These are phyloP conservation scores for Sebastes cheni DNA, from an alignment of 2,797 vertebrate species.

Conservation along the genomic window DNA sequence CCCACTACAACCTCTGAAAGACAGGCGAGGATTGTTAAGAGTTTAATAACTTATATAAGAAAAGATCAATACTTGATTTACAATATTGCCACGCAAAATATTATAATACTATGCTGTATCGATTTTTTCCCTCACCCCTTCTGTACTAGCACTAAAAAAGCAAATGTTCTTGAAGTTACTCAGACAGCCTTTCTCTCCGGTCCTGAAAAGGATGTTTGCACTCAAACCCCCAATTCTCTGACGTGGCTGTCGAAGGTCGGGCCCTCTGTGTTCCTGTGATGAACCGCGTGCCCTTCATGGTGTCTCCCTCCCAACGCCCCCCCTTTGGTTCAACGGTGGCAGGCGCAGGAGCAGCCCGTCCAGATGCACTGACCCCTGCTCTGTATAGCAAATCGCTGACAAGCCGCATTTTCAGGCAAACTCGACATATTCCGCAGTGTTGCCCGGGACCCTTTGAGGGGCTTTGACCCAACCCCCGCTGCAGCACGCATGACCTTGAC, in stretches of 20 bases:
- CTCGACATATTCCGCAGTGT: constrained; percentile 41
- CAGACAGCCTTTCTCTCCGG: neutral
- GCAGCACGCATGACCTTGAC: constrained; percentile 49
- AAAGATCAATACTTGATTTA: too few species aligned
- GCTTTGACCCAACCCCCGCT: constrained; percentile 15
- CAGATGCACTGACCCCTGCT: constrained; percentile 40
- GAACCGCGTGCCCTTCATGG: constrained; percentile 15
- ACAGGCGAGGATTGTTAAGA: too few species aligned
- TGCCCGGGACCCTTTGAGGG: constrained; percentile 33
- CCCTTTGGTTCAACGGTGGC: neutral
- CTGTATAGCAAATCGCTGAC: constrained; percentile 44
- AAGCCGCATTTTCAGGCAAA: constrained; percentile 51
- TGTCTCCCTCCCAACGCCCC: neutral
- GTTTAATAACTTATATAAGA: neutral
- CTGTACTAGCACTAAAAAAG: neutral
- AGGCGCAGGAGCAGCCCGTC: constrained; percentile 25
- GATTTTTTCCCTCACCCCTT: too few species aligned
- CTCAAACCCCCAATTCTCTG: neutral
- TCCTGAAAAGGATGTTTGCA: neutral
- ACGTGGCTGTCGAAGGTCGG: neutral
- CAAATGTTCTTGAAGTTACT: neutral
- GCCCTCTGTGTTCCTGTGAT: constrained; percentile 6
- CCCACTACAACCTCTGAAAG: too few species aligned
- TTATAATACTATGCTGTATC: too few species aligned
- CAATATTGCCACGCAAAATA: too few species aligned